A percentile compares a stretch with the other conserved stretches of the same genome.
Conservation (phyloP, 2,888 invertebrate genomes). For the Coecobrya sp. region DNA sequence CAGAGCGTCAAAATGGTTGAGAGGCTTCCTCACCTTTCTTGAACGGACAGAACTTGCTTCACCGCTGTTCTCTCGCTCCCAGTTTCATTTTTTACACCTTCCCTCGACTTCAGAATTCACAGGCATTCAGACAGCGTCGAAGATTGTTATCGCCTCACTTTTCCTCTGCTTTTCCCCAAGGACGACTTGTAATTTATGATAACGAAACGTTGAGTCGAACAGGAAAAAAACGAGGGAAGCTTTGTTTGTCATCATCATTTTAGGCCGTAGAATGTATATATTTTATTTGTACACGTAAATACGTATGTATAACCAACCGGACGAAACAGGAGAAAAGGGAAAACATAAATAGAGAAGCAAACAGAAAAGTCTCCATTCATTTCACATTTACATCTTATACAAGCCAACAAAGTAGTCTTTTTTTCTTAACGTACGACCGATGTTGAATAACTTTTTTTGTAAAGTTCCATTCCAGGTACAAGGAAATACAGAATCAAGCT, state of each 20-base stretch:
- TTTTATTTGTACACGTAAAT: not conserved
- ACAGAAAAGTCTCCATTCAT: not conserved
- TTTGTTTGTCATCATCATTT: not conserved
- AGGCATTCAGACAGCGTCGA: not conserved
- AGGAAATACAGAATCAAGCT: not conserved
- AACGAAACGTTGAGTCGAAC: constrained; percentile 25
- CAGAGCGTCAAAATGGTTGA: not conserved
- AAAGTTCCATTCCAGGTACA: constrained; percentile 9
- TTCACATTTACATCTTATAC: not conserved
- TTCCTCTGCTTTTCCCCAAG: constrained; percentile 49
- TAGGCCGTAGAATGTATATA: not conserved
- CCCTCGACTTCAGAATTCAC: not conserved
- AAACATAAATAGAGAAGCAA: not conserved
- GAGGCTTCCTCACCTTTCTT: not conserved
- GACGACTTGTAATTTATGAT: constrained; percentile 70
- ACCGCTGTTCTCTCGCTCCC: not conserved
- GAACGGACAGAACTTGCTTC: not conserved
- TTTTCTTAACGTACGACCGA: not conserved
- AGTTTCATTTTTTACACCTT: constrained; percentile 32
- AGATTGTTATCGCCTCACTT: not conserved
- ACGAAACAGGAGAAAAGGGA: not conserved
- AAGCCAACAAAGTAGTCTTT: not conserved
- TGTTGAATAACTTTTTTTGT: not conserved
- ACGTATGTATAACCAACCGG: not conserved
- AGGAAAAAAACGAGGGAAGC: not conserved